phyloP scores from a whole-genome alignment of 2,113 vertebrate genomes.

The Calypte anna region DNA sequence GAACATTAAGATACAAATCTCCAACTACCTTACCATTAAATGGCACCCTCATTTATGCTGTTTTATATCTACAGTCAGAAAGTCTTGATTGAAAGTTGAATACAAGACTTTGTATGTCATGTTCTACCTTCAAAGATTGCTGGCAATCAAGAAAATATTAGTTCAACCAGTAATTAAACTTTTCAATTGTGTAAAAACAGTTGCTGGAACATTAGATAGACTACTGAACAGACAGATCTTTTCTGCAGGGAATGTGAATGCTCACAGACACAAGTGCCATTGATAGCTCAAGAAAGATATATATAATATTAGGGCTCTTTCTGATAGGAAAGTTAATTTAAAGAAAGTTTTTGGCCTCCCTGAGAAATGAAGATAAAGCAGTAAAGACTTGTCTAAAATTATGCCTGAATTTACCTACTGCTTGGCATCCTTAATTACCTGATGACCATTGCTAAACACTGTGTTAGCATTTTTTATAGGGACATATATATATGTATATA shows the following conservation, averaged over 20 bases:
- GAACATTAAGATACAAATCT: neutral
- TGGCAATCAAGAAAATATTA: neutral
- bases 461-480: neutral
- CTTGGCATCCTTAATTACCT: neutral
- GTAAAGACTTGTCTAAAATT: neutral
- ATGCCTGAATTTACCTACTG: neutral
- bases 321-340: neutral
- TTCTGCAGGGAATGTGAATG: neutral
- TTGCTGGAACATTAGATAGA: neutral
- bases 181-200: neutral
- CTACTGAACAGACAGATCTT: neutral
- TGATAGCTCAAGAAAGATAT: neutral
- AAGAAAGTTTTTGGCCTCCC: neutral
- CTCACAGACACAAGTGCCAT: neutral
- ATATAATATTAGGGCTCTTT: neutral
- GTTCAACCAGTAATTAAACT: neutral
- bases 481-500: neutral
- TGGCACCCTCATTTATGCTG: neutral
- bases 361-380: neutral
- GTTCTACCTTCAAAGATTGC: neutral
- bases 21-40: neutral
- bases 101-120: neutral
- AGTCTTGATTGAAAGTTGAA: neutral
- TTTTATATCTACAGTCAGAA: neutral
- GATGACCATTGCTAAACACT: neutral